phyloP scores from a whole-genome alignment of 2,113 vertebrate species.

The Cryptomyrus ogoouensis region DNA sequence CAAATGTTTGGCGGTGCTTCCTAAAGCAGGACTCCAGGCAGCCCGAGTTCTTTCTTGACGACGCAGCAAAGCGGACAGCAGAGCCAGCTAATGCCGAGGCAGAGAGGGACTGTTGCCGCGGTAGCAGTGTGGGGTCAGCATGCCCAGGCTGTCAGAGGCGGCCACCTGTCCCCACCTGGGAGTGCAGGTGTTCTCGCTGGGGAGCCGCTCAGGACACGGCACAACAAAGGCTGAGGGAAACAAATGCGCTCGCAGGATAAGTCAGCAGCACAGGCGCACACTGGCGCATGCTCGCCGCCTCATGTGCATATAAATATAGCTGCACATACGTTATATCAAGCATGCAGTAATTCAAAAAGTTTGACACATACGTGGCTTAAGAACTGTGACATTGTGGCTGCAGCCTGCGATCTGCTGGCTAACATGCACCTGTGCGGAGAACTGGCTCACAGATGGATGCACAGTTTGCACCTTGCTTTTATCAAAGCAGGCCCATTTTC shows the following conservation, averaged over 20 bases:
- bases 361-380: not conserved
- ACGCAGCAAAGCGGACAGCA: constrained; percentile 43
- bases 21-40: not conserved
- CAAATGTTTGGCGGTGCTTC: constrained; percentile 34
- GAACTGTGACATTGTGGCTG: not conserved
- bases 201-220: constrained; percentile 28
- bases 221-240: constrained; percentile 5
- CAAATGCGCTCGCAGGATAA: not conserved
- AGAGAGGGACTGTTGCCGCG: constrained; percentile 2
- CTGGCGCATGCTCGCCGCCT: not conserved
- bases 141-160: constrained; percentile 29
- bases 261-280: constrained; percentile 1
- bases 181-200: constrained; percentile 24
- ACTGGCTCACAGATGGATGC: not conserved
- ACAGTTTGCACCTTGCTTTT: not conserved
- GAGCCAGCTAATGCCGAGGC: constrained; percentile 45
- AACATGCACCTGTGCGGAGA: not conserved
- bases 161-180: constrained; percentile 26
- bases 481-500: not conserved
- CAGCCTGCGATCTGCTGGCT: not conserved
- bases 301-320: not conserved
- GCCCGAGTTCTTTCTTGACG: constrained; percentile 31
- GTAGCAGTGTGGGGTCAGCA: not conserved
- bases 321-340: not conserved
- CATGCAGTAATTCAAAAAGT: constrained; percentile 8